Percentiles rank a stretch among this genome's conserved stretches.
phyloP scores from a whole-genome alignment of 1,140 invertebrate genomes.

The Acromyrmex heyeri region DNA sequence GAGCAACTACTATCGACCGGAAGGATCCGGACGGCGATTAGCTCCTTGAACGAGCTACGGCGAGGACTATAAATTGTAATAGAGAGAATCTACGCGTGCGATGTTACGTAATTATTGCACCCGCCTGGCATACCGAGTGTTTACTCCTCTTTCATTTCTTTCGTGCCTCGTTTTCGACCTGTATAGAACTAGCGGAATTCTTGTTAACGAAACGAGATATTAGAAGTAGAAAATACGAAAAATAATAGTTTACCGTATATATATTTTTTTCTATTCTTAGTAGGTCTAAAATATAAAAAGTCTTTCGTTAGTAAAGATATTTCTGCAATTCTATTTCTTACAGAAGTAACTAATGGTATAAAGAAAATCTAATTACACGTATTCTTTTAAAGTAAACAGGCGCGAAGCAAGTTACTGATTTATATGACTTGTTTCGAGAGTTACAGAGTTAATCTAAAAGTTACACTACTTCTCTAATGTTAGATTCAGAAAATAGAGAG shows the following conservation, averaged over 20 bases:
- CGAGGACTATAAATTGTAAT: conserved; percentile 71
- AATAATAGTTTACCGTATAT: background rate
- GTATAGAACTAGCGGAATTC: background rate
- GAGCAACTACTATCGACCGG: conserved; percentile 47
- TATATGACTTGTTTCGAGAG: conserved; percentile 4
- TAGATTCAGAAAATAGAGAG: background rate
- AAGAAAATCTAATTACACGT: conserved; percentile 7
- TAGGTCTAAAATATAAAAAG: background rate
- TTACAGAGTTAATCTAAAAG: conserved; percentile 27
- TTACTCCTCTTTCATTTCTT: conserved; percentile 30
- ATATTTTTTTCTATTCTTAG: background rate
- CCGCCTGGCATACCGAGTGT: background rate
- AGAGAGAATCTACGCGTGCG: conserved; percentile 20
- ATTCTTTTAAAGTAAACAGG: conserved; percentile 1
- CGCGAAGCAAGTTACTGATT: background rate
- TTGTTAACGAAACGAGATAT: conserved; percentile 21
- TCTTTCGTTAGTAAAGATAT: background rate
- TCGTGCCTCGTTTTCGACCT: background rate
- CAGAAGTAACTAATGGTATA: background rate
- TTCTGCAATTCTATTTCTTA: background rate
- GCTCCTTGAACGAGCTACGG: conserved; percentile 56
- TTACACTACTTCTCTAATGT: background rate
- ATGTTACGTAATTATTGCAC: conserved; percentile 58
- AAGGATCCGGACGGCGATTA: conserved; percentile 62
- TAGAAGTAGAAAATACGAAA: conserved; percentile 24